Evolutionary conservation across 2,888 invertebrate genomes (phyloP), one percentile per base, ranked within the genome.

Genomic region (Keiferia lycopersicella): DNA sequence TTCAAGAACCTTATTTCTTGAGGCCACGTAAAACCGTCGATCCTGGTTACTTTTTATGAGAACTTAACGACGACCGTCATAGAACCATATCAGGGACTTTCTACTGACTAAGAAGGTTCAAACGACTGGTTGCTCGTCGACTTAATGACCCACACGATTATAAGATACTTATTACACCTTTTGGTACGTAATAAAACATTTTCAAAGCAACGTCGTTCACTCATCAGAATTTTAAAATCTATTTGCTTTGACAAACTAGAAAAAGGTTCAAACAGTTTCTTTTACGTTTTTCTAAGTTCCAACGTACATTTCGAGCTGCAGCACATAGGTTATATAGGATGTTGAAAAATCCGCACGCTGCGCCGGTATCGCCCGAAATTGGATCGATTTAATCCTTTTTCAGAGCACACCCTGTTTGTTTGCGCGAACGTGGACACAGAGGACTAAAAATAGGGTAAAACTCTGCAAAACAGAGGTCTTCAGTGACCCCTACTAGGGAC

Each of bases 301-400:
- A 30, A 34, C 56, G 30, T 56, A 16, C 26, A 56, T 56, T 53
- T 30, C 30, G 53, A n/a, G 26, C 26, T 34, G 34, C 30, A 30
- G 51, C 14, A 38, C 48, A 16, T 18, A 18, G 18, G 18, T 18
- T 56, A 57, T 14, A 57, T 38, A 26, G 62, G 50, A 18, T 18
- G 48, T 45, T 64, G 67, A 63, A 72, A 76, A 77, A 77, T 73
- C 68, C 66, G 59, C 64, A 62, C 66, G 65, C 66, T 66, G 67
- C 64, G 65, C 62, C 58, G 59, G 65, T 68, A 73, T 70, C 66
- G 68, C 64, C 61, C 65, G 63, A 69, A 72, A 76, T 71, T 67
- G 72, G 75, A 74, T 77, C 73, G 75, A 74, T 76, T 75, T 74
- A 76, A 78, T 77, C 73, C 72, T 73, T 77, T 76, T 76, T 69